These are phyloP conservation scores for Naja naja DNA, from an alignment of 2,113 vertebrate genomes.

Conservation along the genomic window DNA sequence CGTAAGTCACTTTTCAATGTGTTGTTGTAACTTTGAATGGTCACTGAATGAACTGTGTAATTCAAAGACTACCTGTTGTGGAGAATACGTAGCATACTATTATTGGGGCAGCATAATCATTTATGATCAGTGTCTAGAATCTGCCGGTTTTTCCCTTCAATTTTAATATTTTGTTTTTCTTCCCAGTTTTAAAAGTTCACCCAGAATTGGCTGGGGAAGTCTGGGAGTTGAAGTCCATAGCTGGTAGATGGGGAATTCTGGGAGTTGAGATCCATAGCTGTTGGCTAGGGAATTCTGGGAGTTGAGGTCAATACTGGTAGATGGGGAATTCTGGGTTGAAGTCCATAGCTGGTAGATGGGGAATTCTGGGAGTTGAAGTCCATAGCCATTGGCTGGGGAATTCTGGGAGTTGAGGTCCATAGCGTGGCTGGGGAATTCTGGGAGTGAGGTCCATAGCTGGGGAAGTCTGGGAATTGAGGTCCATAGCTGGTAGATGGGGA, in stretches of 20 bases:
- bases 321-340: background rate
- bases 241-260: background rate
- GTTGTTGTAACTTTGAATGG: background rate
- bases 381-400: rapidly evolving
- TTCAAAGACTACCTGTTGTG: background rate
- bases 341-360: rapidly evolving
- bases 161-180: background rate
- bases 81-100: background rate
- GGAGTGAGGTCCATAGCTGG: too few relatives aligned
- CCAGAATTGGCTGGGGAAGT: background rate
- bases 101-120: background rate
- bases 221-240: background rate
- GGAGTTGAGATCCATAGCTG: background rate
- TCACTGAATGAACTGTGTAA: background rate
- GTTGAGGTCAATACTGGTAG: rapidly evolving
- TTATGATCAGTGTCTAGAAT: background rate
- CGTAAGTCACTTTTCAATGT: background rate
- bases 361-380: background rate
- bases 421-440: too few relatives aligned
- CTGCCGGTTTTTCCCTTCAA: background rate
- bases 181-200: background rate
- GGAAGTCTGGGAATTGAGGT: too few relatives aligned
- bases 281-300: too few relatives aligned
- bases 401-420: background rate
- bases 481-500: rapidly evolving